Percentiles rank a stretch among this genome's conserved stretches.
Evolutionary conservation across 2,888 invertebrate genomes (phyloP).

Genomic region (Machimus rusticus): DNA sequence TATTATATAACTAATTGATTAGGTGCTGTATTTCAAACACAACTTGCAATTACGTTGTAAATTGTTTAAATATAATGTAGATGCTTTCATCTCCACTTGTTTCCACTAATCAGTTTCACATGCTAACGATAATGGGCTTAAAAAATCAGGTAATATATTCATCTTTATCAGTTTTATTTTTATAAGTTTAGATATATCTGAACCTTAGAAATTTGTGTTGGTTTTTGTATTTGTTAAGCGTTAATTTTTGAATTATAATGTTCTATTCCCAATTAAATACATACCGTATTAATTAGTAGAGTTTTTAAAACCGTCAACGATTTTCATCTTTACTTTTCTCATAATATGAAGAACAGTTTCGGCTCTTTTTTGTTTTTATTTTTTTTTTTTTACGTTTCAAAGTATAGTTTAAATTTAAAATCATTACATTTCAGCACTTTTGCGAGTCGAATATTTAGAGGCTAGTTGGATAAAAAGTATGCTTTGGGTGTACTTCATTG

Average conservation of each 20-base stretch:
- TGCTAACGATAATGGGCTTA: not conserved
- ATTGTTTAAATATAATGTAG: not conserved
- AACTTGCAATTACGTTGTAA: not conserved
- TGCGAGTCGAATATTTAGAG: constrained; percentile 76
- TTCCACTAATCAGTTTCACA: not conserved
- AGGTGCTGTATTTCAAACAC: not conserved
- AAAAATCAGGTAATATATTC: not conserved
- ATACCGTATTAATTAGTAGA: not conserved
- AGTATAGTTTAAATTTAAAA: not conserved
- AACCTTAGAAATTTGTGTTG: not conserved
- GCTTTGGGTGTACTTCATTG: constrained; percentile 94
- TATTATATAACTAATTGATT: not conserved
- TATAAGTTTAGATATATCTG: no score
- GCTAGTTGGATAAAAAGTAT: constrained; percentile 85
- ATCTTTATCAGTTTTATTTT: not conserved
- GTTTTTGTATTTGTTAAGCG: not conserved
- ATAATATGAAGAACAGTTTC: not conserved
- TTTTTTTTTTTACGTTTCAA: constrained; percentile 12
- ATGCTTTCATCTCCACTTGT: not conserved
- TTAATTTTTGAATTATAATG: not conserved
- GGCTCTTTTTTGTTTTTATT: not conserved
- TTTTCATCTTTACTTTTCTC: not conserved
- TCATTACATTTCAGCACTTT: constrained; percentile 64
- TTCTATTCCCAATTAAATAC: no score
- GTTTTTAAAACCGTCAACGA: not conserved